Evolutionary conservation across 2,888 invertebrate species (phyloP), one percentile per base, ranked within the genome.

Genomic region (Zele albiditarsus): DNA sequence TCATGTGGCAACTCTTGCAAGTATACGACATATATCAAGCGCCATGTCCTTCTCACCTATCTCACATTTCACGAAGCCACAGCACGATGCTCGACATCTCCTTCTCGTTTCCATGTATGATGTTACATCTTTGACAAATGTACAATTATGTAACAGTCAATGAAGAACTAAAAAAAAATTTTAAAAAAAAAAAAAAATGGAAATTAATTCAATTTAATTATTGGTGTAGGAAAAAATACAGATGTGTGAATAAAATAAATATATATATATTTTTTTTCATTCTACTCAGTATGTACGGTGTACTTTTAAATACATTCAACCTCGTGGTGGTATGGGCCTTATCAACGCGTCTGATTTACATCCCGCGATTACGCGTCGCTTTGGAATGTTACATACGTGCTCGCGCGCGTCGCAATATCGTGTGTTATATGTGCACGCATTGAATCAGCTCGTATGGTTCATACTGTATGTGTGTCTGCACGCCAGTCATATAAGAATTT

Each of bases 361-460:
- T 76, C 49, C 20, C 60, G 66, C 66, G 75, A 75, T 77, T 79
- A 76, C 74, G 77, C 77, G 75, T 74, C 73, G 27, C 65, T 27
- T 74, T 77, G 81, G 80, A 82, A 82, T 82, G 79, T 74, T 73
- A 76, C 71, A 72, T 77, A 76, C 63, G 71, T 75, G 74, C 68
- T 49, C 67, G 28, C 42, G 42, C 16, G n/a, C 62, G 16, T 23
- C 71, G 62, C 53, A 25, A 60, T 60, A 70, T 60, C 46, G 14
- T 27, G 14, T 27, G 27, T 46, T 46, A 8, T 38, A 49, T 31
- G 53, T 68, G 31, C 53, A 20, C 28, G 10, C 28, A 28, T 57
- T 33, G 49, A 23, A 27, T 20, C 53, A 53, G 58, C 58, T 23
- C 25, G 57, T 38, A 33, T 72, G 53, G 31, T 72, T 53, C 2